phyloP scores from a whole-genome alignment of 2,888 invertebrate species.

The Thecophora atra region DNA sequence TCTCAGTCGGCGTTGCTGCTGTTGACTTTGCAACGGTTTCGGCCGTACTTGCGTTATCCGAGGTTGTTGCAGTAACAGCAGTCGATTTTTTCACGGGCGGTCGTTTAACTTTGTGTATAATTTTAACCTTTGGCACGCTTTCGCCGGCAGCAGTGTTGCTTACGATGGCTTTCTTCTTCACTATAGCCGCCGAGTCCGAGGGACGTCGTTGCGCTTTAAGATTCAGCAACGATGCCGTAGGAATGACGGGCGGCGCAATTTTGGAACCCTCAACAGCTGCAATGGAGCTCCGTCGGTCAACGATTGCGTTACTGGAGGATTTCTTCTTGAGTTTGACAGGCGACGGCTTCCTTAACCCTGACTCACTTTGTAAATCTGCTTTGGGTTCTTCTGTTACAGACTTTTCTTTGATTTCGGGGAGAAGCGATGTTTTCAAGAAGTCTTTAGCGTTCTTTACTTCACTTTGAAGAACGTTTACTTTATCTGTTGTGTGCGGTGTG shows the following conservation, averaged over 20 bases:
- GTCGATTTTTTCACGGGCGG: constrained; percentile 39
- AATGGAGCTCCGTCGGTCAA: constrained; percentile 57
- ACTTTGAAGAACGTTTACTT: background rate
- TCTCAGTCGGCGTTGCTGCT: constrained; percentile 28
- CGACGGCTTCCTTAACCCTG: constrained; percentile 5
- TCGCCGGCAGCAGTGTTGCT: constrained; percentile 42
- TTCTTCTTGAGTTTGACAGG: constrained; percentile 20
- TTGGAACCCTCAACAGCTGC: constrained; percentile 60
- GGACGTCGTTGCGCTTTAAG: constrained; percentile 55
- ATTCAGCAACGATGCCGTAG: constrained; percentile 40
- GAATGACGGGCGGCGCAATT: constrained; percentile 51
- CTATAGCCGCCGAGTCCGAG: constrained; percentile 60
- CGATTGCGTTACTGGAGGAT: background rate
- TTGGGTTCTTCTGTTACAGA: constrained; percentile 35
- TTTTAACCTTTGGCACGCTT: constrained; percentile 43
- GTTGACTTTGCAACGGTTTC: constrained; percentile 28
- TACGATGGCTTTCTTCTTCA: constrained; percentile 52
- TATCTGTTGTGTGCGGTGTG: background rate
- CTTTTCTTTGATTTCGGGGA: background rate
- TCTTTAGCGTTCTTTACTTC: background rate
- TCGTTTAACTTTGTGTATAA: constrained; percentile 45
- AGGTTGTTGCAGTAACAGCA: constrained; percentile 24
- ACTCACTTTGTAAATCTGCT: constrained; percentile 46
- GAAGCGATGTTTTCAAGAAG: background rate
- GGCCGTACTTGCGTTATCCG: constrained; percentile 7